Evolutionary conservation across 2,888 invertebrate genomes (phyloP).

Genomic region (Yponomeuta cagnagella): DNA sequence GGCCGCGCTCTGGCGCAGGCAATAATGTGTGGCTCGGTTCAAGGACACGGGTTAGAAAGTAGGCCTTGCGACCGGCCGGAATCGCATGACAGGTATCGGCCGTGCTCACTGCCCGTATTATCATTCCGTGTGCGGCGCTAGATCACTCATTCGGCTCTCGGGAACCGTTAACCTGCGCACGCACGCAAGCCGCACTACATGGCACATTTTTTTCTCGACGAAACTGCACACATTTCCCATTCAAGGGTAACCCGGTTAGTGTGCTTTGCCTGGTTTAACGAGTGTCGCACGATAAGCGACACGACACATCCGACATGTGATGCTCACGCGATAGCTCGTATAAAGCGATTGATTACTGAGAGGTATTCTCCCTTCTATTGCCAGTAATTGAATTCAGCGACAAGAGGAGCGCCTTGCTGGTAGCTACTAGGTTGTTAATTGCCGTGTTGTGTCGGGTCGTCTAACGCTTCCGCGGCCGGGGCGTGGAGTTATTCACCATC

Average conservation of each 20-base stretch:
- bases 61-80: constrained; percentile 48
- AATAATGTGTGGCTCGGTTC: constrained; percentile 29
- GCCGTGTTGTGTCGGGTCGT: constrained; percentile 22
- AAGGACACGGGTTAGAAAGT: constrained; percentile 64
- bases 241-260: constrained; percentile 73
- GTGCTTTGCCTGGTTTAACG: constrained; percentile 59
- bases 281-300: constrained; percentile 39
- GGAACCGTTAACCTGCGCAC: constrained; percentile 69
- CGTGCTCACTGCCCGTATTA: constrained; percentile 47
- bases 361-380: neutral
- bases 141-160: constrained; percentile 71
- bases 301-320: constrained; percentile 6
- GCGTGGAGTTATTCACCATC: constrained; percentile 41
- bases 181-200: constrained; percentile 53
- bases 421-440: constrained; percentile 9
- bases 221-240: constrained; percentile 71
- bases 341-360: neutral
- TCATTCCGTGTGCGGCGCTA: constrained; percentile 68
- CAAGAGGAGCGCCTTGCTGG: constrained; percentile 1
- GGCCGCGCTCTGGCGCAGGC: constrained; percentile 5
- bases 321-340: constrained; percentile 10
- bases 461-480: constrained; percentile 31
- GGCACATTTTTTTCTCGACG: constrained; percentile 70
- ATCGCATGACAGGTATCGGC: constrained; percentile 59
- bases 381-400: constrained; percentile 3